Conservation (phyloP, 1,140 invertebrate genomes). For the Brachionus sp. region DNA sequence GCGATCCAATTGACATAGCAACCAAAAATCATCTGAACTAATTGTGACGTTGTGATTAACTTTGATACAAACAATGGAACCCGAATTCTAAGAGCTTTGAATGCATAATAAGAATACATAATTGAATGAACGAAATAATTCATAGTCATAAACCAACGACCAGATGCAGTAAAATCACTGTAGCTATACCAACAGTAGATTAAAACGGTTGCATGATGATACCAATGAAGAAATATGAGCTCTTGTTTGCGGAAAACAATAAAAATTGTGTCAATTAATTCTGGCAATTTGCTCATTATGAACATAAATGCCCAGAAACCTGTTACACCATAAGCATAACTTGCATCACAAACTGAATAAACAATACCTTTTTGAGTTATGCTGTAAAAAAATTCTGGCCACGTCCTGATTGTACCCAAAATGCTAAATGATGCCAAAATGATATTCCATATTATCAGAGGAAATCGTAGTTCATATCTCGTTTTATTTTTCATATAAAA, state of each 20-base stretch:
- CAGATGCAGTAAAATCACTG: conserved; percentile 52
- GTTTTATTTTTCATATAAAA: conserved; percentile 83
- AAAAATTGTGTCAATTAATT: conserved; percentile 91
- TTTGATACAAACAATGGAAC: conserved; percentile 81
- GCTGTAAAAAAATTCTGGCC: conserved; percentile 73
- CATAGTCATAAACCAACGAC: conserved; percentile 93
- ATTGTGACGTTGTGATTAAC: conserved; percentile 83
- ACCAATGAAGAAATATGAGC: conserved; percentile 93
- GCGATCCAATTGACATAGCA: conserved; percentile 41
- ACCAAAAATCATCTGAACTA: conserved; percentile 90
- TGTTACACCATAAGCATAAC: conserved; percentile 65
- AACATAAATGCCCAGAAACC: conserved; percentile 66
- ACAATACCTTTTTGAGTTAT: conserved; percentile 82
- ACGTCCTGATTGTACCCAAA: conserved; percentile 70
- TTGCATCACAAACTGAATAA: conserved; percentile 78
- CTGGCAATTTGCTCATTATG: conserved; percentile 85
- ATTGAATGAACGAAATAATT: conserved; percentile 92
- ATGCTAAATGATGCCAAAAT: conserved; percentile 88
- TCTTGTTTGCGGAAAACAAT: conserved; percentile 91
- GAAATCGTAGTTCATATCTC: conserved; percentile 77
- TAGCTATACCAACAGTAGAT: conserved; percentile 97
- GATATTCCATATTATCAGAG: conserved; percentile 85
- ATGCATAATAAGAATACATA: conserved; percentile 95
- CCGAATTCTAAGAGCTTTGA: conserved; percentile 78
- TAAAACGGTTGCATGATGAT: conserved; percentile 69